Base-by-base conservation (phyloP, 2,888 invertebrate genomes). In the Pteria penguin region DNA sequence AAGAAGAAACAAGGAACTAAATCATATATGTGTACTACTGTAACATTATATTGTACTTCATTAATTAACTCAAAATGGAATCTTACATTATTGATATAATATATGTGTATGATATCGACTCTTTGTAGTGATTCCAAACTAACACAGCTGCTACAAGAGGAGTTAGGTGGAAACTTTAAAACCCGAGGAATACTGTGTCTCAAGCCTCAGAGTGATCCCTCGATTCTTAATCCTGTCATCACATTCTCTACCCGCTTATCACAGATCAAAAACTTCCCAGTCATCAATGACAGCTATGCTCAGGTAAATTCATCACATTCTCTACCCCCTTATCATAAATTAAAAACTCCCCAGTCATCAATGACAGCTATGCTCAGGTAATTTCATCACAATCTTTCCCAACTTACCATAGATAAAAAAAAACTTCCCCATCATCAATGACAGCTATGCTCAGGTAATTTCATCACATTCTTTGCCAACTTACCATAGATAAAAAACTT, bases 91-190 rank as follows among this genome's bases (percentile, higher is more conserved):
- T n/a, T n/a, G n/a, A n/a, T n/a, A n/a, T n/a, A n/a, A n/a, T n/a
- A n/a, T n/a, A n/a, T n/a, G n/a, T n/a, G n/a, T n/a, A n/a, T n/a
- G n/a, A n/a, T n/a, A n/a, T n/a, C n/a, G n/a, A n/a, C n/a, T 68
- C n/a, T 18, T 77, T 84, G 2, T 81, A 91, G 91, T 73, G 89
- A 89, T 26, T 90, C 90, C 3, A 86, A 85, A 33, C 82, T 91
- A 63, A 90, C 91, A 0, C 82, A 84, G 61, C 80, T 91, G 32
- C 79, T 91, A 68, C 82, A 84, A 60, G 88, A 90, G 32, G 90
- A 90, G 73, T 79, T 91, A 1, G 91, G 91, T 1, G 91, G 91
- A 2, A 91, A 91, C 84, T 91, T 87, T 79, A 89, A 90, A 82
- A 90, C 91, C 4, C 78, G 87, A 22, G 88, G 87, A 11, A 70